Conservation (phyloP, 2,797 vertebrate genomes). For the Parotocinclus haroldoi region DNA sequence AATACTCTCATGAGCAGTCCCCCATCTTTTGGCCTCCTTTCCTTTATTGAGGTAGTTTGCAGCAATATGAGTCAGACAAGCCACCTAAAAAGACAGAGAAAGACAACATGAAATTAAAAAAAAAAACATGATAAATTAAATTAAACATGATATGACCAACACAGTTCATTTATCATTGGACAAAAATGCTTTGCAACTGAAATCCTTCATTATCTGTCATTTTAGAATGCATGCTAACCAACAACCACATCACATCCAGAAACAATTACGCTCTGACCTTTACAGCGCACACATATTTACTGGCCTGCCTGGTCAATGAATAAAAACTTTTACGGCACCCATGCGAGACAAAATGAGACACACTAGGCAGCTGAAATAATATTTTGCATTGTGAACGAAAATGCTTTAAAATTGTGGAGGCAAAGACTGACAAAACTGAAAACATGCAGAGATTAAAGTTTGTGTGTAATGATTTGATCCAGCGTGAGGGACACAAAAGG, state of each 20-base stretch:
- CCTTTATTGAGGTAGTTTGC: slow-evolving; percentile 87
- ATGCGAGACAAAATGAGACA: slow-evolving; percentile 31
- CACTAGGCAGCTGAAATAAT: slow-evolving; percentile 44
- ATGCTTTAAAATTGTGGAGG: slow-evolving; percentile 25
- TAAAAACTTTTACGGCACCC: slow-evolving; percentile 36
- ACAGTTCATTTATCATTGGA: no score
- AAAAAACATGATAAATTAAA: no score
- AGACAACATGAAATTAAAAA: no score
- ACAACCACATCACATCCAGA: not conserved
- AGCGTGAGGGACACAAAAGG: slow-evolving; percentile 7
- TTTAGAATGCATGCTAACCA: slow-evolving; percentile 12
- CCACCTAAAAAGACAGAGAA: slow-evolving; percentile 73
- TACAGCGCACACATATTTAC: not conserved
- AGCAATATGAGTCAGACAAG: slow-evolving; percentile 89
- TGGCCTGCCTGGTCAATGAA: slow-evolving; percentile 11
- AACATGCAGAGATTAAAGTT: slow-evolving; percentile 45
- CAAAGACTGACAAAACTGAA: slow-evolving; percentile 21
- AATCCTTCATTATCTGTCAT: slow-evolving; percentile 5
- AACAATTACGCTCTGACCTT: not conserved
- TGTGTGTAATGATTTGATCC: slow-evolving; percentile 38
- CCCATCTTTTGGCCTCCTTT: slow-evolving; percentile 85
- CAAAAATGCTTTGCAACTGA: not conserved
- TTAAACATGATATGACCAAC: no score
- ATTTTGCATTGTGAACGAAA: slow-evolving; percentile 32
- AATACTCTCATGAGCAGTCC: slow-evolving; percentile 90